Conservation (phyloP, 2,888 invertebrate genomes). For the Brachypalpus laphriformis region DNA sequence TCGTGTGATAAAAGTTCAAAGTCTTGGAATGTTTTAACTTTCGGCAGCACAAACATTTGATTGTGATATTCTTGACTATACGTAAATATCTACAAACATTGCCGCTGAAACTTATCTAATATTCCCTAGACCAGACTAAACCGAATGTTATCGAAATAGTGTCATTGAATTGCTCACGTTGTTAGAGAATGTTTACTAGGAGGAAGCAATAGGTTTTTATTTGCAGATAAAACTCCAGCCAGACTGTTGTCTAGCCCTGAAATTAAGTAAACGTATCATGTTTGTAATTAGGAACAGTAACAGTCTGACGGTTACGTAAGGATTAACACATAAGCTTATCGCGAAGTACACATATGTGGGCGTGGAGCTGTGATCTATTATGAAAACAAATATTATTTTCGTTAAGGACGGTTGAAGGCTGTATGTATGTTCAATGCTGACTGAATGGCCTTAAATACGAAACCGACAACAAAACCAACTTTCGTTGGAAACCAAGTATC, state of each 20-base stretch:
- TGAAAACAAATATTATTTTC: no score
- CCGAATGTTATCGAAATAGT: background rate
- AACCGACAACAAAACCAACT: no score
- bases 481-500: no score
- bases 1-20: background rate
- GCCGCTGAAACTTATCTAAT: background rate
- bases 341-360: no score
- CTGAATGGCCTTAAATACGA: no score
- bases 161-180: background rate
- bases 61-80: no score
- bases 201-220: background rate
- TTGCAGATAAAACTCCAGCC: background rate
- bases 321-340: background rate
- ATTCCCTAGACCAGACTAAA: background rate
- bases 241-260: background rate
- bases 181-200: background rate
- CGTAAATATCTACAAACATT: background rate
- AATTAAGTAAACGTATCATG: background rate
- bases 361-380: no score
- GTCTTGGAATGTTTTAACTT: no score
- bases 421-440: no score
- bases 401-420: no score
- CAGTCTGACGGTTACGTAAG: background rate
- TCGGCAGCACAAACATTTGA: no score
- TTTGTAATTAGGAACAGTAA: background rate